These are phyloP conservation scores for Tenualosa thibaudeaui DNA, from an alignment of 2,797 vertebrate genomes.

Conservation along the genomic window DNA sequence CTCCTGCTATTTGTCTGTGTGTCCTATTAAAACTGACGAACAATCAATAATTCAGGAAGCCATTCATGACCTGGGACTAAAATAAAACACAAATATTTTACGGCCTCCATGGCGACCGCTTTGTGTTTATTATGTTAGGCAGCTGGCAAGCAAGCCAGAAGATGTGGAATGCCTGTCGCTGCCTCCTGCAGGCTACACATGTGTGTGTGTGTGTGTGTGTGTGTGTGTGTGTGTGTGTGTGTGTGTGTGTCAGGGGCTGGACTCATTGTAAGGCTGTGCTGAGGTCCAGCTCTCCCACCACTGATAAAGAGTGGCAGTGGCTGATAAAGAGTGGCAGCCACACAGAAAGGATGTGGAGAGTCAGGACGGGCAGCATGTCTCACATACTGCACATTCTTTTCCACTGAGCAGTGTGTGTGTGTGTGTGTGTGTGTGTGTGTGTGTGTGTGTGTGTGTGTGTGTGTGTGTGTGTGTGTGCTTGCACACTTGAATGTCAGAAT, in stretches of 20 bases:
- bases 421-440: slow-evolving; percentile 13
- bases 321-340: slow-evolving; percentile 22
- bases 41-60: slow-evolving; percentile 40
- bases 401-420: slow-evolving; percentile 2
- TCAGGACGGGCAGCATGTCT: slow-evolving; percentile 50
- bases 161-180: slow-evolving; percentile 21
- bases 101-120: slow-evolving; percentile 17
- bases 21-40: background rate
- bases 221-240: slow-evolving; percentile 7
- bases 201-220: background rate
- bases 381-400: slow-evolving; percentile 50
- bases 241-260: background rate
- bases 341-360: slow-evolving; percentile 34
- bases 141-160: slow-evolving; percentile 30
- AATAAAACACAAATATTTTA: slow-evolving; percentile 23
- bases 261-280: slow-evolving; percentile 40
- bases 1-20: background rate
- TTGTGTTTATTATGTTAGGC: slow-evolving; percentile 35
- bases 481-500: background rate
- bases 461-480: background rate
- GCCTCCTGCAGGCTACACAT: background rate
- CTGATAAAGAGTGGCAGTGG: slow-evolving; percentile 25
- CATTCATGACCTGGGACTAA: background rate
- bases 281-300: slow-evolving; percentile 36
- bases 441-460: slow-evolving; percentile 14